Base-by-base conservation (phyloP, 35 echinoderm and acorn worm genomes). In the Patiria miniata region DNA sequence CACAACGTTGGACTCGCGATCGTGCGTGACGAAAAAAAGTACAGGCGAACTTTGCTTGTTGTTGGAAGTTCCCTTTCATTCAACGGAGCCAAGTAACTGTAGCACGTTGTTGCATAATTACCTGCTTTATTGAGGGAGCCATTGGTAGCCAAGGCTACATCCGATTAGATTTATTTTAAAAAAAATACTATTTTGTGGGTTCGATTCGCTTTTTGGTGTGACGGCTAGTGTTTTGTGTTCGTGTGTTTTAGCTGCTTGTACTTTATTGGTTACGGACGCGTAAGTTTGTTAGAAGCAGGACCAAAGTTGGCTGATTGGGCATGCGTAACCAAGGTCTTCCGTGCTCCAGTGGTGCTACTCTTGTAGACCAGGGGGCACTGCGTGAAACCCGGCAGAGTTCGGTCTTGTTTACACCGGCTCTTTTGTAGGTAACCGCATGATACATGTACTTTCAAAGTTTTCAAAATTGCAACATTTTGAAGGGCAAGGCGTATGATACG, bases 291-390 rank as follows among this genome's bases (percentile, higher is more conserved):
- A 23, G 12, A 47, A 47, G 42, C 42, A 6, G 42, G 12, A 12
- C 12, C 42, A 30, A 36, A 69, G 29, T 1, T 65, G 65, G 65
- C 23, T 73, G 26, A 0, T 34, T 26, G 42, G 34, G 34, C 65
- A 73, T 32, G 65, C 65, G 34, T 73, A 36, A 14, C 65, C 65
- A 73, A 73, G 65, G 65, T 73, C 65, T 73, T 18, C 23, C 23
- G 34, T 73, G 65, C 65, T 10, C 65, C 65, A 73, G 21, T 73
- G 65, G 8, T 34, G 65, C 65, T 7, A 73, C 29, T 73, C 21
- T 73, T 8, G 21, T 23, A 1, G 1, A 0, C n/a, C 42, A 47
- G 12, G 42, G 42, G 42, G 42, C 12, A 4, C 42, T 47, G 4
- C 12, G 4, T 47, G 4, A 47, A 47, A 6, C 42, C 42, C 42